phyloP scores from a whole-genome alignment of 2,797 vertebrate species.

The Leuciscus waleckii region DNA sequence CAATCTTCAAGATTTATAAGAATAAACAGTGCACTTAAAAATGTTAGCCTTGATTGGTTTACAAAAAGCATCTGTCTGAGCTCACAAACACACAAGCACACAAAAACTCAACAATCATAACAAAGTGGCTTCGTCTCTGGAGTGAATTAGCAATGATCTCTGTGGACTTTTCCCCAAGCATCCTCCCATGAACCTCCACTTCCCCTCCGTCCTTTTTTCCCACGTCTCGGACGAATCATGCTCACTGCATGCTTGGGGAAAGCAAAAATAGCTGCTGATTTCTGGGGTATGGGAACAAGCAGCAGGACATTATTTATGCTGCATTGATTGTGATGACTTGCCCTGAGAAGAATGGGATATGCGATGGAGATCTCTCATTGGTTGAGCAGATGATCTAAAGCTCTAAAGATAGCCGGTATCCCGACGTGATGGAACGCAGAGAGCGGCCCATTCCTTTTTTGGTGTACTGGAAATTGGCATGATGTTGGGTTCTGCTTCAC shows the following conservation, averaged over 20 bases:
- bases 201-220: slow-evolving; percentile 79
- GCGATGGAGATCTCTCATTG: slow-evolving; percentile 56
- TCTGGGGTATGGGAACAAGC: slow-evolving; percentile 59
- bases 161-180: slow-evolving; percentile 67
- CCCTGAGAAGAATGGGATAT: slow-evolving; percentile 45
- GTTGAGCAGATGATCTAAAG: slow-evolving; percentile 36
- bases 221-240: slow-evolving; percentile 68
- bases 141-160: slow-evolving; percentile 60
- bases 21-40: not conserved
- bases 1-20: not conserved
- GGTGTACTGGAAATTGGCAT: slow-evolving; percentile 57
- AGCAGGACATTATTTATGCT: slow-evolving; percentile 47
- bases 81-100: slow-evolving; percentile 31
- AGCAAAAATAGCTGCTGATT: slow-evolving; percentile 56
- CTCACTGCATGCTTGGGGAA: slow-evolving; percentile 38
- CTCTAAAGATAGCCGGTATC: slow-evolving; percentile 56
- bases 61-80: slow-evolving; percentile 46
- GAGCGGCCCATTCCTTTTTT: slow-evolving; percentile 67
- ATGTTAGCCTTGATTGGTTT: not conserved
- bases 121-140: slow-evolving; percentile 43
- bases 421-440: slow-evolving; percentile 60
- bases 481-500: slow-evolving; percentile 46
- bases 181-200: slow-evolving; percentile 74
- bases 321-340: slow-evolving; percentile 47
- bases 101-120: slow-evolving; percentile 6